These are phyloP conservation scores for Nomada fabriciana DNA, from an alignment of 2,888 invertebrate genomes.

Conservation along the genomic window DNA sequence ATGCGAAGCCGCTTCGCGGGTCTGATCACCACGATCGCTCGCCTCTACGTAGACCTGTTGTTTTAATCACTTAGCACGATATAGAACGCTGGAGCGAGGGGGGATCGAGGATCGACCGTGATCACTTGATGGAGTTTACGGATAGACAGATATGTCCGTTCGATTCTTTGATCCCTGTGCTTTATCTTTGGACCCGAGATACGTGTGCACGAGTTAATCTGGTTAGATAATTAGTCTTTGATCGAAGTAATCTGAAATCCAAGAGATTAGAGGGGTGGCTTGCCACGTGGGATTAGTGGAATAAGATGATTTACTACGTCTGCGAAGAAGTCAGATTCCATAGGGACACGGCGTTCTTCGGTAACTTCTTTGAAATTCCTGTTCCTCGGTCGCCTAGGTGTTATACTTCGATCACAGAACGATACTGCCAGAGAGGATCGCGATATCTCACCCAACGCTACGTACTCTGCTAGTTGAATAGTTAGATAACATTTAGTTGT, in stretches of 20 bases:
- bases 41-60: constrained; percentile 48
- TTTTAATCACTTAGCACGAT: constrained; percentile 51
- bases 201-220: constrained; percentile 36
- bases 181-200: constrained; percentile 49
- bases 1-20: constrained; percentile 33
- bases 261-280: background rate
- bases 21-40: constrained; percentile 41
- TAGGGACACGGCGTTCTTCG: background rate
- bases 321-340: background rate
- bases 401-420: constrained; percentile 35
- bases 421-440: constrained; percentile 24
- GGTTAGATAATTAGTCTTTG: constrained; percentile 6
- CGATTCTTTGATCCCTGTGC: constrained; percentile 39
- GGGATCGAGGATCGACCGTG: constrained; percentile 42
- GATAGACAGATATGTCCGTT: background rate
- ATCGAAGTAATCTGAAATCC: constrained; percentile 19
- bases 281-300: background rate
- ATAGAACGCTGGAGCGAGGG: constrained; percentile 52
- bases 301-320: background rate
- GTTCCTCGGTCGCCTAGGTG: background rate
- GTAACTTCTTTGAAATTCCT: background rate
- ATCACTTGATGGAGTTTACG: background rate
- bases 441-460: constrained; percentile 51
- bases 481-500: constrained; percentile 63
- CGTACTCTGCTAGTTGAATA: constrained; percentile 64